Evolutionary conservation across 2,797 vertebrate genomes (phyloP).

Genomic region (Cuniculus paca): DNA sequence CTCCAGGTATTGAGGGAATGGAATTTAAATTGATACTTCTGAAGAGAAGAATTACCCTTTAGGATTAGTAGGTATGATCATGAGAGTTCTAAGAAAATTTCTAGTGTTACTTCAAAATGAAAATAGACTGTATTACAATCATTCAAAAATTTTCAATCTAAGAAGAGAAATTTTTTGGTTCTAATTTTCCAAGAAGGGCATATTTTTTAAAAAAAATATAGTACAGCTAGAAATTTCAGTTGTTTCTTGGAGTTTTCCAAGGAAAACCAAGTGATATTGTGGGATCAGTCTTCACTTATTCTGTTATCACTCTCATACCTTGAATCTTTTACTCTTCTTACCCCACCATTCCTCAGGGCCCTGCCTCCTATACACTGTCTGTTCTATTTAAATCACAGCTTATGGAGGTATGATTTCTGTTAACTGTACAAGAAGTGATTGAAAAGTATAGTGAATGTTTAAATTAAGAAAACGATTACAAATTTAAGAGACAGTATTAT

Average conservation of each 20-base stretch:
- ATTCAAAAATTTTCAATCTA: background rate
- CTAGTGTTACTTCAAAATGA: constrained; percentile 1
- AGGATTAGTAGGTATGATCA: background rate
- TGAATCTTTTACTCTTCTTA: background rate
- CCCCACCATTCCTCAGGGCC: background rate
- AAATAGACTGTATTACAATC: background rate
- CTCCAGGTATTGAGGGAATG: background rate
- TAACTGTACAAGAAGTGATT: background rate
- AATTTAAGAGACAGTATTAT: no score
- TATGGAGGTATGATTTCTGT: background rate
- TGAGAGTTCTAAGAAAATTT: background rate
- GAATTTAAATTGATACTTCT: background rate
- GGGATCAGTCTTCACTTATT: background rate
- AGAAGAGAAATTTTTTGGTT: background rate
- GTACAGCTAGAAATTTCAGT: background rate
- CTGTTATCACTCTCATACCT: background rate
- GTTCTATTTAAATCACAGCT: background rate
- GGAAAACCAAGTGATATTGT: background rate
- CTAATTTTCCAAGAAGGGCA: background rate
- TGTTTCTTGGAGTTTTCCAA: background rate
- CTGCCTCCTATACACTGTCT: background rate
- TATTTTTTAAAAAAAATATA: background rate
- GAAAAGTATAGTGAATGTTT: no score
- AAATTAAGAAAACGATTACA: no score
- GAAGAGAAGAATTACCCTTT: background rate